phyloP scores from a whole-genome alignment of 2,797 vertebrate genomes.

The Carduelis carduelis region DNA sequence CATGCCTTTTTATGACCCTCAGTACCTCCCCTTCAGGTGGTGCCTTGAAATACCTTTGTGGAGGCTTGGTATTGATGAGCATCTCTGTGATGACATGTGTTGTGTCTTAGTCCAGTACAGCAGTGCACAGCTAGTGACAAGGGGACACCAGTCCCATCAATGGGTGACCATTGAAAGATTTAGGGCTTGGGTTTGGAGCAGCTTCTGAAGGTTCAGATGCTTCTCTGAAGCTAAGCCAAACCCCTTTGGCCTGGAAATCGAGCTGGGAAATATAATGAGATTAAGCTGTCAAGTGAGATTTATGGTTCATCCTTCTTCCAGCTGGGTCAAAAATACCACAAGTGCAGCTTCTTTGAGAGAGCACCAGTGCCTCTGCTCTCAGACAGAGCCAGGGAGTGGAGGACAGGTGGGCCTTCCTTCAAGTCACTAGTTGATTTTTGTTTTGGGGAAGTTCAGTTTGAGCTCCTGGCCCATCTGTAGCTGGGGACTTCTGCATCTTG shows the following conservation, averaged over 20 bases:
- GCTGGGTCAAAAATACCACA: constrained; percentile 44
- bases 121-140: neutral
- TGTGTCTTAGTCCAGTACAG: neutral
- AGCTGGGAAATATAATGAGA: constrained; percentile 44
- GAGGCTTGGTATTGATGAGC: neutral
- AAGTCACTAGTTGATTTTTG: neutral
- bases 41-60: neutral
- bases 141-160: rapidly evolving
- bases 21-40: neutral
- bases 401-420: constrained; percentile 13
- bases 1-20: neutral
- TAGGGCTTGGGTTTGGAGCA: constrained; percentile 32
- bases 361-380: neutral
- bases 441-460: neutral
- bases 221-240: constrained; percentile 64
- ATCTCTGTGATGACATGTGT: neutral
- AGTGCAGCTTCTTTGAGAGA: neutral
- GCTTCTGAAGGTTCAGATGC: constrained; percentile 44
- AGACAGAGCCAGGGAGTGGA: neutral
- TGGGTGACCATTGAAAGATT: constrained; percentile 18
- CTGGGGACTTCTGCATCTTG: neutral
- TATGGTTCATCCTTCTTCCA: constrained; percentile 33
- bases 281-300: constrained; percentile 51
- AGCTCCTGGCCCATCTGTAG: neutral
- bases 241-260: constrained; percentile 38